Evolutionary conservation across 2,113 vertebrate species (phyloP), one percentile per base, ranked within the genome.

Genomic region (Phylloscopus trochiloides): DNA sequence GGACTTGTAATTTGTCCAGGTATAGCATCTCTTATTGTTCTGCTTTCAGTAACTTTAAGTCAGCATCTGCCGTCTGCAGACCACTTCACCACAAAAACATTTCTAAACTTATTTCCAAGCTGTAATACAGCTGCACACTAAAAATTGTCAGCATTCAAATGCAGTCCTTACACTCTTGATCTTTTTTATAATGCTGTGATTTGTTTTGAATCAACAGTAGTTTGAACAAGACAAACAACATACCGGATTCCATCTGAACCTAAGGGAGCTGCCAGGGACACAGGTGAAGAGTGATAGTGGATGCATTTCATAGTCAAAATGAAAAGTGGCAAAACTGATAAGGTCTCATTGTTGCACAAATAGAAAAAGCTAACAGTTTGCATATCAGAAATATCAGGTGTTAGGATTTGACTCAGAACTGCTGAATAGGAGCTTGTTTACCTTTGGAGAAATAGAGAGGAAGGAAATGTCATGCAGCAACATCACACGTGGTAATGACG

Each of bases 381-480:
- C 94, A 85, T 94, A 96, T 97, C 97, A 81, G 95, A 92, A 66
- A 14, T 88, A 96, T 95, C 96, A 74, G 87, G 91, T 97, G 94
- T 91, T 93, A 25, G 63, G 85, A 81, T 90, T 91, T 96, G 97
- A 97, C 19, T 92, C 94, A 95, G 90, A 93, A 96, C 95, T 93
- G 92, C 94, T 89, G 95, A 96, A 89, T 91, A 86, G 90, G 31
- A 74, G 66, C 86, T 94, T 96, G 95, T 97, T 97, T 97, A 96
- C 90, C 92, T 97, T 92, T 89, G 71, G 91, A 97, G 96, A 96
- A 96, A 94, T 85, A 81, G 81, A 96, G 85, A 96, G 97, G 97
- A 98, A 98, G 97, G 98, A 98, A 98, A 97, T 97, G 93, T 97
- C 96, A 94, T 80, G 95, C 87, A 90, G 72, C 77, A 94, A 40